A percentile compares a stretch with the other conserved stretches of the same genome.
These are phyloP conservation scores for Polia nebulosa DNA, from an alignment of 2,888 invertebrate species.

Conservation along the genomic window DNA sequence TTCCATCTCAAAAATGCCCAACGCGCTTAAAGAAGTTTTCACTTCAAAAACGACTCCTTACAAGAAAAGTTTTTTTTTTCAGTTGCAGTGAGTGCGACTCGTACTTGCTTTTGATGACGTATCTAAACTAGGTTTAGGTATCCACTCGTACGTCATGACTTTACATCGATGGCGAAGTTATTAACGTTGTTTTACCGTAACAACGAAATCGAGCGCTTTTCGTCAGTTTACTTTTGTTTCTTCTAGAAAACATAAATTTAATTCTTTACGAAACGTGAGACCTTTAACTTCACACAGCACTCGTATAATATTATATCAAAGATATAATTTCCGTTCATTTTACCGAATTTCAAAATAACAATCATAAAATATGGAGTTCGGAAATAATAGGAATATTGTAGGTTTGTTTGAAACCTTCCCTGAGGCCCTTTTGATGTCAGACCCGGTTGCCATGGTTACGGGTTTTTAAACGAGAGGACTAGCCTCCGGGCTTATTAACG, in stretches of 20 bases:
- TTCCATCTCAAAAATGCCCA: too few species aligned
- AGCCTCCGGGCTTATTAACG: constrained; percentile 23
- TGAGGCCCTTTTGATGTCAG: constrained; percentile 47
- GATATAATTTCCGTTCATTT: constrained; percentile 28
- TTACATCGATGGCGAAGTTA: background rate
- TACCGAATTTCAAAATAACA: constrained; percentile 46
- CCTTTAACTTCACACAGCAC: background rate
- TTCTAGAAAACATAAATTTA: constrained; percentile 1
- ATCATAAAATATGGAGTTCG: constrained; percentile 36
- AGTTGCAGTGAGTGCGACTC: too few species aligned
- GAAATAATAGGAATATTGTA: constrained; percentile 47
- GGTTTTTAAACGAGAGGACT: constrained; percentile 38
- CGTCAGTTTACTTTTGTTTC: background rate
- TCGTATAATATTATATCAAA: constrained; percentile 34
- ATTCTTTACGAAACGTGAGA: background rate
- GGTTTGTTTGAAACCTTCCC: constrained; percentile 46
- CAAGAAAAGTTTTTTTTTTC: too few species aligned
- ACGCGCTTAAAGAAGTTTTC: too few species aligned
- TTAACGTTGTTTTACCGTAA: background rate
- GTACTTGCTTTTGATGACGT: too few species aligned
- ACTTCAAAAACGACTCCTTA: too few species aligned
- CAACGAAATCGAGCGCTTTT: background rate
- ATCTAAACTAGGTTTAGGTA: background rate
- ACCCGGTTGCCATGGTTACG: constrained; percentile 35
- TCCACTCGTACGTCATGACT: background rate